Percentiles rank a stretch among this genome's conserved stretches.
Conservation (phyloP, 2,797 vertebrate species). For the Propithecus perrieri region DNA sequence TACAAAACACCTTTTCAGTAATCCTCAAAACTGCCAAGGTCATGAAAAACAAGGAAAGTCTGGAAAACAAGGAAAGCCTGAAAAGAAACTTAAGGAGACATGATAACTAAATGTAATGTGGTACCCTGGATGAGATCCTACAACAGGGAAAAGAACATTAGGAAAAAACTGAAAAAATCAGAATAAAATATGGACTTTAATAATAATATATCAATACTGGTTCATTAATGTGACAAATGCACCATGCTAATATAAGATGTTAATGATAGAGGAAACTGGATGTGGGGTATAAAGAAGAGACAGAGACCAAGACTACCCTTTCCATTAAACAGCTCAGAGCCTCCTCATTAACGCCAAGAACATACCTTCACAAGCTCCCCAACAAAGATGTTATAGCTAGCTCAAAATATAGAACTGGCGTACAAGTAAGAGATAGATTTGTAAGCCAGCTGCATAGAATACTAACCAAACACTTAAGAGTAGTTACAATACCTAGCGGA, state of each 20-base stretch:
- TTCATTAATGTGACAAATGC: slow-evolving; percentile 21
- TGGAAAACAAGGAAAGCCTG: not conserved
- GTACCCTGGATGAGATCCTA: not conserved
- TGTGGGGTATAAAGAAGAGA: not conserved
- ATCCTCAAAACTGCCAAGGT: not conserved
- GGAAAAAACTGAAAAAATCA: not conserved
- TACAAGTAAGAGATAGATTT: not conserved
- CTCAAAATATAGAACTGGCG: not conserved
- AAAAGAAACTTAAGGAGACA: not conserved
- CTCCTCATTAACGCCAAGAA: not conserved
- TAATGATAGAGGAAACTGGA: not conserved
- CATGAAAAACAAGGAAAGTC: not conserved
- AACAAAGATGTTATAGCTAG: not conserved
- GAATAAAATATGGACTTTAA: not conserved
- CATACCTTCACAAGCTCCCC: not conserved
- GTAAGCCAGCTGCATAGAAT: not conserved
- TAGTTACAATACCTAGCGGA: not conserved
- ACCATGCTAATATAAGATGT: not conserved
- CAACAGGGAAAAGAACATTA: not conserved
- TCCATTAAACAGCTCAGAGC: not conserved
- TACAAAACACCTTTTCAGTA: not conserved
- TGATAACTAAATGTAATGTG: not conserved
- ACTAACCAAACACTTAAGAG: not conserved
- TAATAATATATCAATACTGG: not conserved
- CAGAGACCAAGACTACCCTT: not conserved